phyloP scores from a whole-genome alignment of 2,113 vertebrate genomes.

The Antidorcas marsupialis region DNA sequence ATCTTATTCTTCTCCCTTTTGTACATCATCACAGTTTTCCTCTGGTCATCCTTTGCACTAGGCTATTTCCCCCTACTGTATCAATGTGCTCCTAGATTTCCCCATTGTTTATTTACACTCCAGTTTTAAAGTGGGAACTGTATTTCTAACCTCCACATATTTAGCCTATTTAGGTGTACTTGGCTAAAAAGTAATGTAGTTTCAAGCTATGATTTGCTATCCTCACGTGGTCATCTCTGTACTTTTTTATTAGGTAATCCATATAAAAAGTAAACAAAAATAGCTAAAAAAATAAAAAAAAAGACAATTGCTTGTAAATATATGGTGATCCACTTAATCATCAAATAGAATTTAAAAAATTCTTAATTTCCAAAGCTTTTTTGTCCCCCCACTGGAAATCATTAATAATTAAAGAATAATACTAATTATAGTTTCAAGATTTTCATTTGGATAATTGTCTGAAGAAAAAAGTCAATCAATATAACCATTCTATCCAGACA shows the following conservation, averaged over 20 bases:
- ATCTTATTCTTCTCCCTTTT: slow-evolving; percentile 71
- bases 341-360: slow-evolving; percentile 31
- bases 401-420: neutral
- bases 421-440: neutral
- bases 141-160: slow-evolving; percentile 48
- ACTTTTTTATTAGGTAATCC: neutral
- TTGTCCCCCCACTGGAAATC: neutral
- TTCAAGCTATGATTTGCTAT: slow-evolving; percentile 37
- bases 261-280: neutral
- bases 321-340: neutral
- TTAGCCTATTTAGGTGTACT: slow-evolving; percentile 46
- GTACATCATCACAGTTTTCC: slow-evolving; percentile 68
- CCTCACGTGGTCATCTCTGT: neutral
- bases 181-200: slow-evolving; percentile 37
- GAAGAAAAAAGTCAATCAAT: slow-evolving; percentile 37
- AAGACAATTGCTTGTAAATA: slow-evolving; percentile 27
- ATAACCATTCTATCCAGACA: slow-evolving; percentile 1
- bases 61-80: slow-evolving; percentile 44
- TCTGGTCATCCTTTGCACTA: slow-evolving; percentile 69
- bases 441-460: neutral
- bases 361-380: slow-evolving; percentile 52
- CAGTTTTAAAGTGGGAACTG: slow-evolving; percentile 59
- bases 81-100: slow-evolving; percentile 46
- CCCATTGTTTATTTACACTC: slow-evolving; percentile 63
- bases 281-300: neutral